Evolutionary conservation across 1,140 invertebrate genomes (phyloP).

Genomic region (Hesperophylax magnus): DNA sequence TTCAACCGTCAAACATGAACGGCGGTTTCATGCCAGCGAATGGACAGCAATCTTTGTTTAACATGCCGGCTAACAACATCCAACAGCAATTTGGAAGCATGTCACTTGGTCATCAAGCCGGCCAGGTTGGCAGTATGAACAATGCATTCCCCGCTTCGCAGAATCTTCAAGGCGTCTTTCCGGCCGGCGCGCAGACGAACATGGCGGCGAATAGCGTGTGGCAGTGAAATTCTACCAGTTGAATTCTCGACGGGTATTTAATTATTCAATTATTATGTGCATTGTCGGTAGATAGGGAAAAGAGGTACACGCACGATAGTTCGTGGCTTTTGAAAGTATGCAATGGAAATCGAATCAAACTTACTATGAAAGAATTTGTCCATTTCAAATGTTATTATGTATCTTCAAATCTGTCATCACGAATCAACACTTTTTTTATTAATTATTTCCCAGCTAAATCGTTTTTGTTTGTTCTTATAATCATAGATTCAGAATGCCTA

Average conservation of each 20-base stretch:
- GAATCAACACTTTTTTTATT: too few relatives aligned
- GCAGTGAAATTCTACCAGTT: constrained; percentile 29
- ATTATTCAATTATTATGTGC: constrained; percentile 39
- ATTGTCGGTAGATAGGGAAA: constrained; percentile 5
- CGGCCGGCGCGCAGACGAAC: constrained; percentile 41
- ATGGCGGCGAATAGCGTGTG: constrained; percentile 51
- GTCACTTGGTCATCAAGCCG: constrained; percentile 41
- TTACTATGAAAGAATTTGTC: too few relatives aligned
- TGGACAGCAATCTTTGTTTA: constrained; percentile 37
- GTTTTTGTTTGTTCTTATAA: too few relatives aligned
- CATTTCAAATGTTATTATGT: too few relatives aligned
- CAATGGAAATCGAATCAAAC: too few relatives aligned
- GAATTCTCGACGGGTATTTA: constrained; percentile 39
- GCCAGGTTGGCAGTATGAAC: constrained; percentile 9
- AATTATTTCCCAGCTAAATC: too few relatives aligned
- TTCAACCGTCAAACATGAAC: constrained; percentile 46
- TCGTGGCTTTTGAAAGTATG: too few relatives aligned
- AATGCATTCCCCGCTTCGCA: constrained; percentile 45
- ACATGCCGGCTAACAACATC: constrained; percentile 23
- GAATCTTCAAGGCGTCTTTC: constrained; percentile 31
- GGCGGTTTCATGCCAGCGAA: constrained; percentile 38
- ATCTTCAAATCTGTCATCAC: too few relatives aligned
- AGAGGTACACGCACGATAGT: too few relatives aligned
- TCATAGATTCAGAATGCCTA: too few relatives aligned
- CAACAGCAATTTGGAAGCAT: constrained; percentile 51